These are phyloP conservation scores for Decapterus maruadsi DNA, from an alignment of 2,797 vertebrate genomes.

Conservation along the genomic window DNA sequence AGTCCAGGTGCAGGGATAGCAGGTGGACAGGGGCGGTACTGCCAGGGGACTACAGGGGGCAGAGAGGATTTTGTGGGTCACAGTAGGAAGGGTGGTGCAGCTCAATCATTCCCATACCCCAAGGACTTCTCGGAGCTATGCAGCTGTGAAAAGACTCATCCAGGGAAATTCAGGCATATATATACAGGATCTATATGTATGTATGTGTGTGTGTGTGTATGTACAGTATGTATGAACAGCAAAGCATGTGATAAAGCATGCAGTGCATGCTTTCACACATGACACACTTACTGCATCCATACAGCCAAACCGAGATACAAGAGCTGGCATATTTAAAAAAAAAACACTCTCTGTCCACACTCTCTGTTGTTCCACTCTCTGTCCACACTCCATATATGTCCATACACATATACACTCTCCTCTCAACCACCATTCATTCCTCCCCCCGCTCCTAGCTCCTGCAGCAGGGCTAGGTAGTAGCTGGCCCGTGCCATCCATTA, in stretches of 20 bases:
- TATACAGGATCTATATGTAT: too few species aligned
- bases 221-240: conserved; percentile 4
- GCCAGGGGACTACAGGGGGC: conserved; percentile 55
- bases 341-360: conserved; percentile 10
- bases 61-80: conserved; percentile 68
- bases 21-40: conserved; percentile 60
- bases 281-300: not conserved
- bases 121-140: conserved; percentile 58
- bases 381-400: conserved; percentile 43
- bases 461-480: conserved; percentile 63
- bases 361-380: conserved; percentile 37
- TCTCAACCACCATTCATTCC: conserved; percentile 48
- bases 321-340: conserved; percentile 38
- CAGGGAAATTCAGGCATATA: conserved; percentile 45
- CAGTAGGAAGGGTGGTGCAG: conserved; percentile 66
- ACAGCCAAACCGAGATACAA: conserved; percentile 5
- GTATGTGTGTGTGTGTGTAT: too few species aligned
- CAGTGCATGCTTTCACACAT: conserved; percentile 20
- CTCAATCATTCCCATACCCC: conserved; percentile 75
- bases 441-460: conserved; percentile 51
- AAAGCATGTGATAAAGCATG: conserved; percentile 35
- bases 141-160: conserved; percentile 70
- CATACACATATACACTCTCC: conserved; percentile 8
- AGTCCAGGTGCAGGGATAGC: conserved; percentile 65
- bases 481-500: conserved; percentile 81